phyloP scores from a whole-genome alignment of 64 coral and sea anemone genomes.

The Cladopsammia gracilis region DNA sequence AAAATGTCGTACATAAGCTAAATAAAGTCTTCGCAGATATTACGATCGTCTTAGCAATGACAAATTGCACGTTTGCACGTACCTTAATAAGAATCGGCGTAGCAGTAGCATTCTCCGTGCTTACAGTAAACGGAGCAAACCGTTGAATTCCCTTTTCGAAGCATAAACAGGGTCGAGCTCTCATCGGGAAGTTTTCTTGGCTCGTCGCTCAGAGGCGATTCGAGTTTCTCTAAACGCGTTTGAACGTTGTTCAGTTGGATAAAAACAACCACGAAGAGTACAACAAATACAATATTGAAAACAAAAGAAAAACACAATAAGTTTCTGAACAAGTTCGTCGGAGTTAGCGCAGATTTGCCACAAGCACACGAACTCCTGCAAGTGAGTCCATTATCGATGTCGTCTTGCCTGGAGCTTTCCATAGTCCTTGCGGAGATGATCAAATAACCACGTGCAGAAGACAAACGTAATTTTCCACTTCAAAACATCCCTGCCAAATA shows the following conservation, averaged over 20 bases:
- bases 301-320: slow-evolving; percentile 72
- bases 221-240: slow-evolving; percentile 63
- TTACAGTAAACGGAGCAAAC: background rate
- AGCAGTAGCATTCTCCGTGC: background rate
- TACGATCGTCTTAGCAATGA: slow-evolving; percentile 5
- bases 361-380: slow-evolving; percentile 73
- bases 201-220: slow-evolving; percentile 31
- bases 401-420: background rate
- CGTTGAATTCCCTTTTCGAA: slow-evolving; percentile 30
- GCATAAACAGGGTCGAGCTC: background rate
- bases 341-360: slow-evolving; percentile 38
- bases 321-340: slow-evolving; percentile 36
- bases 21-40: slow-evolving; percentile 2
- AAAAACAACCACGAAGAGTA: slow-evolving; percentile 88
- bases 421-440: slow-evolving; percentile 13
- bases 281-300: slow-evolving; percentile 87
- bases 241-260: slow-evolving; percentile 70
- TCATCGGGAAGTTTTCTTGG: background rate
- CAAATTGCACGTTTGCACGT: slow-evolving; percentile 19
- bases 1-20: background rate
- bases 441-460: slow-evolving; percentile 18
- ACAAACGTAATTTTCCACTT: slow-evolving; percentile 18
- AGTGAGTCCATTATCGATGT: background rate
- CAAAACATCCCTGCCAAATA: slow-evolving; percentile 30
- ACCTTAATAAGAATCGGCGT: background rate